Evolutionary conservation across 2,113 vertebrate species (phyloP).

Genomic region (Anas platyrhynchos): DNA sequence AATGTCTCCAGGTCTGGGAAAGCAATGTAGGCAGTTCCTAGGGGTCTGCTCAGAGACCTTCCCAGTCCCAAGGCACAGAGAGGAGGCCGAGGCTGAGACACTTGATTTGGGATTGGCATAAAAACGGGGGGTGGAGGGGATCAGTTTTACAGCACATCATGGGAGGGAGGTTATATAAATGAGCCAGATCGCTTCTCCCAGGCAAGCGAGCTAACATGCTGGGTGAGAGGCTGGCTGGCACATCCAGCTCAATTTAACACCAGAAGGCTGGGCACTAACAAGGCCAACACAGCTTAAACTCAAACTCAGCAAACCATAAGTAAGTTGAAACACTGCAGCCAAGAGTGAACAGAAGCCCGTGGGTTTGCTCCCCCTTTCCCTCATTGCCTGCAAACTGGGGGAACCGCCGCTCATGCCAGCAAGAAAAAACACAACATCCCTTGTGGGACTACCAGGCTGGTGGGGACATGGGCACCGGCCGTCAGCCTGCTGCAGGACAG

Average conservation of each 20-base stretch:
- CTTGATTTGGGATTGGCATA: neutral
- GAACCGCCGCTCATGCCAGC: rapidly evolving
- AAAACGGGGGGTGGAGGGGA: neutral
- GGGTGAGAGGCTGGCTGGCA: neutral
- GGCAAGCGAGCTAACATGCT: neutral
- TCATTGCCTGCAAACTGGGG: neutral
- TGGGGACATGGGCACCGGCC: rapidly evolving
- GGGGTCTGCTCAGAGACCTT: neutral
- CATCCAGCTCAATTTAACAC: neutral
- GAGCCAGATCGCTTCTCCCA: neutral
- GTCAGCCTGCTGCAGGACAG: neutral
- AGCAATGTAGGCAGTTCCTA: neutral
- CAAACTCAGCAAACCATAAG: neutral
- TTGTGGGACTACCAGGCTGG: neutral
- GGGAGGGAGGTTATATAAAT: neutral
- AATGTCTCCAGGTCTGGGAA: neutral
- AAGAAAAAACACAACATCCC: rapidly evolving
- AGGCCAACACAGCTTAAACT: neutral
- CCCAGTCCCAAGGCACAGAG: neutral
- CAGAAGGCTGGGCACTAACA: neutral
- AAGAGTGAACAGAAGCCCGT: neutral
- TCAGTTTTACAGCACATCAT: neutral
- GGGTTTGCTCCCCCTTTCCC: neutral
- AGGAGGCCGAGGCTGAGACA: neutral
- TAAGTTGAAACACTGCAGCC: neutral